Percentiles rank a stretch among this genome's conserved stretches.
These are phyloP conservation scores for Troglohyphantes excavatus DNA, from an alignment of 2,888 invertebrate species.

Conservation along the genomic window DNA sequence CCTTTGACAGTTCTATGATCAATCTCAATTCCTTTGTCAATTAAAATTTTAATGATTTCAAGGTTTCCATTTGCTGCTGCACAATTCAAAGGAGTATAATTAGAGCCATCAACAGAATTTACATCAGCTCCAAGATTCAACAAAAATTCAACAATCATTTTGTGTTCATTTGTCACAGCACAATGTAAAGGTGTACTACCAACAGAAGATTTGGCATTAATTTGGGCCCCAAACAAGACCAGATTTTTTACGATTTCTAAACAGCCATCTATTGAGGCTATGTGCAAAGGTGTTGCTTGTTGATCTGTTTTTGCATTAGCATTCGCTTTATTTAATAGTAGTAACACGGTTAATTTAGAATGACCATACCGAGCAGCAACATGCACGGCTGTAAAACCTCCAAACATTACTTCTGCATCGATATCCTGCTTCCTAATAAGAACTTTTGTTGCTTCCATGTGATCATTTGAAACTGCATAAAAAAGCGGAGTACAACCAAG, in stretches of 20 bases:
- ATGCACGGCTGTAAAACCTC: conserved; percentile 17
- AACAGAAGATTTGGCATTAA: background rate
- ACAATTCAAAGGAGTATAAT: background rate
- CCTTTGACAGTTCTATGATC: background rate
- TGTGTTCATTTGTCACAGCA: conserved; percentile 9
- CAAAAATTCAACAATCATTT: conserved; percentile 81
- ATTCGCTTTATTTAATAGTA: conserved; percentile 18
- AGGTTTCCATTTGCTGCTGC: background rate
- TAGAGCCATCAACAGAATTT: conserved; percentile 83
- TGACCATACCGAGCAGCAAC: conserved; percentile 21
- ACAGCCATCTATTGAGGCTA: background rate
- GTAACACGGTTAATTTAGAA: background rate
- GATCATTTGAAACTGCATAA: conserved; percentile 1
- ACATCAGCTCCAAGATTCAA: conserved; percentile 89
- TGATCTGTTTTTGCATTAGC: conserved; percentile 91
- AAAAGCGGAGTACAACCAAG: background rate
- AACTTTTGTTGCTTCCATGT: background rate
- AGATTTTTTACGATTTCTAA: background rate
- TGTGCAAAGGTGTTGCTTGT: conserved; percentile 86
- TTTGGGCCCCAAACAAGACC: background rate
- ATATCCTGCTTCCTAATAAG: background rate
- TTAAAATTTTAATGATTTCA: conserved; percentile 2
- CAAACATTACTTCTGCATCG: background rate
- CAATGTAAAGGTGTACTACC: background rate
- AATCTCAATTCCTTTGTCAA: conserved; percentile 4